Evolutionary conservation across 1,140 invertebrate genomes (phyloP).

Genomic region (Cotesia glomerata): DNA sequence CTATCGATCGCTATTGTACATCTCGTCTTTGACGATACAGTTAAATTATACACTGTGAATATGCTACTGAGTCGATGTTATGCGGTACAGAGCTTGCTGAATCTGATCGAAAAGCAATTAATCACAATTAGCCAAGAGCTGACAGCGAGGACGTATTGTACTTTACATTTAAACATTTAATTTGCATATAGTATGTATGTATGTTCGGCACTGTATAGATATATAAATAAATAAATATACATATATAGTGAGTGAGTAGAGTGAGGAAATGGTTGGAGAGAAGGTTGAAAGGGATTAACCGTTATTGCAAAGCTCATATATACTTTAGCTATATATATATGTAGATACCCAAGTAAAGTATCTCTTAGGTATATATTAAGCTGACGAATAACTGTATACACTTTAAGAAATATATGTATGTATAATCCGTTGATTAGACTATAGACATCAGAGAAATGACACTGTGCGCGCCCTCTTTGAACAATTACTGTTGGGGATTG

Average conservation of each 20-base stretch:
- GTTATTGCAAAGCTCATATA: constrained; percentile 35
- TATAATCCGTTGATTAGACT: constrained; percentile 33
- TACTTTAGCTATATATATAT: background rate
- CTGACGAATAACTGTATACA: constrained; percentile 23
- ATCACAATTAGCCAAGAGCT: constrained; percentile 47
- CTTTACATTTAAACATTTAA: constrained; percentile 51
- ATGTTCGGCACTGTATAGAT: background rate
- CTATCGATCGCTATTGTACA: too few species aligned
- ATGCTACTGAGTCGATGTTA: background rate
- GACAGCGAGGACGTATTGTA: constrained; percentile 38
- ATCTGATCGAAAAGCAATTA: constrained; percentile 41
- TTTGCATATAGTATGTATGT: constrained; percentile 47
- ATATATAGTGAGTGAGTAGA: background rate
- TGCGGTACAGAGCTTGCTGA: background rate
- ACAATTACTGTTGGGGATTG: constrained; percentile 26
- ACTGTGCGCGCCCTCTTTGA: constrained; percentile 22
- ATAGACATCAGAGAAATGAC: constrained; percentile 10
- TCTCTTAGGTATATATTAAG: constrained; percentile 12
- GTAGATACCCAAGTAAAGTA: constrained; percentile 13
- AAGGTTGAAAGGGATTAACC: constrained; percentile 31
- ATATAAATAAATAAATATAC: background rate
- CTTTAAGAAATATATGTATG: constrained; percentile 6
- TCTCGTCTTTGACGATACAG: background rate
- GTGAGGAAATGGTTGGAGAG: background rate
- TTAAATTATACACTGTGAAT: background rate